A percentile compares a stretch with the other conserved stretches of the same genome.
These are phyloP conservation scores for Mormyrus iriodes DNA, from an alignment of 2,113 vertebrate genomes.

Conservation along the genomic window DNA sequence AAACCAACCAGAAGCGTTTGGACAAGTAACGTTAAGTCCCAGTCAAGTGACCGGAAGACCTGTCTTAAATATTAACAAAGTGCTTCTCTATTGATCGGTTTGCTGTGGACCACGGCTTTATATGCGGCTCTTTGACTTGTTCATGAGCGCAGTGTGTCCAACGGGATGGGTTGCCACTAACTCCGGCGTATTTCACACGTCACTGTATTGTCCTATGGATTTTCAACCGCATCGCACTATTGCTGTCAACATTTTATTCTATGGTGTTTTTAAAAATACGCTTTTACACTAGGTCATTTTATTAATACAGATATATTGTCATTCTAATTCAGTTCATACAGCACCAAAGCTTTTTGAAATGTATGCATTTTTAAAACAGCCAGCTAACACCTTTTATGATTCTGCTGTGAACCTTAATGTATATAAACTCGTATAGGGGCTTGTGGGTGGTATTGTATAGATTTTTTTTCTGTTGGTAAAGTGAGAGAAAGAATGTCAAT, in stretches of 20 bases:
- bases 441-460: slow-evolving; percentile 21
- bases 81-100: neutral
- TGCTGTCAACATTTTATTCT: neutral
- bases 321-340: neutral
- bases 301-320: slow-evolving; percentile 1
- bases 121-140: neutral
- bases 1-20: neutral
- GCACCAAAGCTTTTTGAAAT: slow-evolving; percentile 1
- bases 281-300: neutral
- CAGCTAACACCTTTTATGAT: slow-evolving; percentile 1
- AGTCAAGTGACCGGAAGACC: neutral
- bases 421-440: slow-evolving; percentile 11
- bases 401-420: slow-evolving; percentile 17
- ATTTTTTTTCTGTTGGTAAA: slow-evolving; percentile 5
- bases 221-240: neutral
- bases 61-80: neutral
- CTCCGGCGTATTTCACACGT: neutral
- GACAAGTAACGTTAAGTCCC: neutral
- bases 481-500: slow-evolving; percentile 13
- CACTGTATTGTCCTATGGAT: neutral
- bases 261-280: neutral
- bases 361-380: neutral
- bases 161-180: neutral
- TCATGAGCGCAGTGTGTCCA: neutral
- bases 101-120: neutral